Percentiles rank a stretch among this genome's conserved stretches.
These are phyloP conservation scores for Puma concolor DNA, from an alignment of 2,113 vertebrate species.

Conservation along the genomic window DNA sequence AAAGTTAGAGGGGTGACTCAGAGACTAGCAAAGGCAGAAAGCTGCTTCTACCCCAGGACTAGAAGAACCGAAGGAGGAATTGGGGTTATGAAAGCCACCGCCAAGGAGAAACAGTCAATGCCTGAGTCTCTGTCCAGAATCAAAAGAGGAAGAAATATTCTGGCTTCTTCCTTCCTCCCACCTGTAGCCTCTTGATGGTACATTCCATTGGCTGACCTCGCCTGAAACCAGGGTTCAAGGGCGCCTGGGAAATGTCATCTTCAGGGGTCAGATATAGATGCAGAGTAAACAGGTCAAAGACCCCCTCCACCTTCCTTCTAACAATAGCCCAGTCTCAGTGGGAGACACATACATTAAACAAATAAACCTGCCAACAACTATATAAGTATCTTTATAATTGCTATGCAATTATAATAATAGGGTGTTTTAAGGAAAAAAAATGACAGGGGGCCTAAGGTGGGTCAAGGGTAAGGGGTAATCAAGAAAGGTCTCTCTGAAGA, in stretches of 20 bases:
- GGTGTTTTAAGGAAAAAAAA: neutral
- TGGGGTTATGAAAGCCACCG: neutral
- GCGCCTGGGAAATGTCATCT: conserved; percentile 47
- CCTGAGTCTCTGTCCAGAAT: neutral
- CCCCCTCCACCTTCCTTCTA: neutral
- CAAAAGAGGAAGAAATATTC: neutral
- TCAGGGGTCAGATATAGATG: neutral
- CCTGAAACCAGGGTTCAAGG: neutral
- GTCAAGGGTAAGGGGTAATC: neutral
- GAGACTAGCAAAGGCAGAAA: neutral
- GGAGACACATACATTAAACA: neutral
- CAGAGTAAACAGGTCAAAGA: neutral
- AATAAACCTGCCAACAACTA: neutral
- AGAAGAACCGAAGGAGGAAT: neutral
- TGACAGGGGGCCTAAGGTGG: neutral
- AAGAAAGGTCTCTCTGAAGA: neutral
- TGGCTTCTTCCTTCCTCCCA: neutral
- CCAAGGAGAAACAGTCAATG: neutral
- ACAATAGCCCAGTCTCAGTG: neutral
- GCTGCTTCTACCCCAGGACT: neutral
- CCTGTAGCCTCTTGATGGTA: neutral
- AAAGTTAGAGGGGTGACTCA: neutral
- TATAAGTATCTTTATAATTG: neutral
- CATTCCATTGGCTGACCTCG: neutral
- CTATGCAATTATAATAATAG: neutral